A percentile compares a stretch with the other conserved stretches of the same genome.
These are phyloP conservation scores for Phaenicophaeus curvirostris DNA, from an alignment of 2,797 vertebrate genomes.

Conservation along the genomic window DNA sequence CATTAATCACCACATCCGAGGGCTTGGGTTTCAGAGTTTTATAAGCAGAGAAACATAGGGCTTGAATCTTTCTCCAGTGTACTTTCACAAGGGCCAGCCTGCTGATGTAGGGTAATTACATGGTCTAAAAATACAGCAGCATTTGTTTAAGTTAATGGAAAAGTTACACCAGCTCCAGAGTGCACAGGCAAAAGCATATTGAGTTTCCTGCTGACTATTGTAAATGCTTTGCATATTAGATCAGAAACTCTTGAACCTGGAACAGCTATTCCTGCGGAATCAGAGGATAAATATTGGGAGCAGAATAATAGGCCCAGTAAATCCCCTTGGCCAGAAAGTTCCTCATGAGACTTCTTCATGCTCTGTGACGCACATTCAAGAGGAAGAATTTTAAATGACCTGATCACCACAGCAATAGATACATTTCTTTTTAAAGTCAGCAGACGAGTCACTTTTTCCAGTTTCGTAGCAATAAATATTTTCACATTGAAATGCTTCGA, in stretches of 20 bases:
- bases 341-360: slow-evolving; percentile 45
- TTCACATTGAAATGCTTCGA: neutral
- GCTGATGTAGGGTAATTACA: slow-evolving; percentile 77
- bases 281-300: slow-evolving; percentile 49
- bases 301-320: slow-evolving; percentile 61
- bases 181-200: slow-evolving; percentile 67
- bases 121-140: slow-evolving; percentile 83
- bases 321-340: slow-evolving; percentile 57
- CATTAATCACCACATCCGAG: slow-evolving; percentile 78
- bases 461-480: slow-evolving; percentile 3
- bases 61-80: slow-evolving; percentile 64
- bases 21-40: slow-evolving; percentile 76
- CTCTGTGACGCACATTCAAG: slow-evolving; percentile 42
- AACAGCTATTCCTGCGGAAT: slow-evolving; percentile 61
- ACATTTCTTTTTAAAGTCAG: slow-evolving; percentile 3
- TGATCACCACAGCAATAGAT: neutral
- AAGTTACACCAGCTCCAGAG: slow-evolving; percentile 68
- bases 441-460: slow-evolving; percentile 49
- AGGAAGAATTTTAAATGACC: slow-evolving; percentile 46
- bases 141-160: slow-evolving; percentile 82
- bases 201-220: slow-evolving; percentile 81
- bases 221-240: slow-evolving; percentile 73
- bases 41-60: slow-evolving; percentile 66
- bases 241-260: slow-evolving; percentile 59
- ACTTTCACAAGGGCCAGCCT: slow-evolving; percentile 68